Evolutionary conservation across 2,888 invertebrate species (phyloP).

Genomic region (Isotomurus palustris): DNA sequence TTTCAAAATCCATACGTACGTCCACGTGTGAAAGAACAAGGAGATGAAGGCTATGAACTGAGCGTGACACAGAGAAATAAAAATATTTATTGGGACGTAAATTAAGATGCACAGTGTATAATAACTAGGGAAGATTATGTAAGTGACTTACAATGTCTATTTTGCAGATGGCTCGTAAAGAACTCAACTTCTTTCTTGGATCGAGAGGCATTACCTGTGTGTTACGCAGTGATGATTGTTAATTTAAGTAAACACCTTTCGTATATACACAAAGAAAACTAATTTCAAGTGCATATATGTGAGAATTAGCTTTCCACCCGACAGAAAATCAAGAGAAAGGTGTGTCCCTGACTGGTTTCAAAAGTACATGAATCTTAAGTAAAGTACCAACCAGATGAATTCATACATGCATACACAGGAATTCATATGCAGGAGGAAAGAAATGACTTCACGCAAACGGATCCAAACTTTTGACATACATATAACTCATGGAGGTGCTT

Average conservation of each 20-base stretch:
- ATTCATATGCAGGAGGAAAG: too few species aligned
- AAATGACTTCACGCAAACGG: too few species aligned
- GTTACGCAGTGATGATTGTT: too few species aligned
- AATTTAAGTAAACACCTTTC: neutral
- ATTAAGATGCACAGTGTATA: neutral
- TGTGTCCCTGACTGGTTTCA: neutral
- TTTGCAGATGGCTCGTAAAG: neutral
- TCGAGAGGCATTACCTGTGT: constrained; percentile 7
- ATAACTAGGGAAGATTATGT: neutral
- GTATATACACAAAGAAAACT: too few species aligned
- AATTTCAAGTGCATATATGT: too few species aligned
- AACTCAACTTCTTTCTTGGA: constrained; percentile 2
- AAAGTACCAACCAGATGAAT: too few species aligned
- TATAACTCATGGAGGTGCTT: too few species aligned
- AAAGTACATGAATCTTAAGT: neutral
- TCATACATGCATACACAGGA: too few species aligned
- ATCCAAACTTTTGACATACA: too few species aligned
- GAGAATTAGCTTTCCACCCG: too few species aligned
- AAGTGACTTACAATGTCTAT: constrained; percentile 4
- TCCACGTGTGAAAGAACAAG: neutral
- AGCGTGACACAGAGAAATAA: neutral
- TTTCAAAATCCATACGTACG: neutral
- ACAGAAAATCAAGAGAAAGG: too few species aligned
- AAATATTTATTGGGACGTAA: neutral
- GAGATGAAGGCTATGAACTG: constrained; percentile 1